Percentiles rank a stretch among this genome's conserved stretches.
phyloP scores from a whole-genome alignment of 2,113 vertebrate genomes.

The Choloepus hoffmanni region DNA sequence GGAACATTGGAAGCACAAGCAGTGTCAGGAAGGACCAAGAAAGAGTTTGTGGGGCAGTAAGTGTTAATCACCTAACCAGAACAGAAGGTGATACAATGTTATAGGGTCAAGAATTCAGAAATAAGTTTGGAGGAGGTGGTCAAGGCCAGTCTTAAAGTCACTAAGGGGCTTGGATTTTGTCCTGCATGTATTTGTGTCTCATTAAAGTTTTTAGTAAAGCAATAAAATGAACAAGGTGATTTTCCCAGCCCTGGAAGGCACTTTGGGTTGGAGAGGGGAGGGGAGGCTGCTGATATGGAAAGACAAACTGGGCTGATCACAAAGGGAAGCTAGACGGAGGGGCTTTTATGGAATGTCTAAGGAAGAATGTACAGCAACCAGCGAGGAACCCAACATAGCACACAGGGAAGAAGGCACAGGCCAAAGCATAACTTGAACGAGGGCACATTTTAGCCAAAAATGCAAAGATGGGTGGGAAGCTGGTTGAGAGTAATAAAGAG shows the following conservation, averaged over 20 bases:
- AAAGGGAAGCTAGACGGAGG: not conserved
- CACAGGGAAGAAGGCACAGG: not conserved
- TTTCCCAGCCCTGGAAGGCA: too few relatives aligned
- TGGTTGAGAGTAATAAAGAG: not conserved
- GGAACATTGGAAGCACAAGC: not conserved
- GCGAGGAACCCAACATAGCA: not conserved
- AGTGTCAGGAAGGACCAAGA: not conserved
- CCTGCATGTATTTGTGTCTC: not conserved
- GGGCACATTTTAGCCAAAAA: not conserved
- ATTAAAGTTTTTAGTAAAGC: not conserved
- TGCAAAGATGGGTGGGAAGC: not conserved
- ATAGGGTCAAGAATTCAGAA: not conserved
- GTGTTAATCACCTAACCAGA: not conserved
- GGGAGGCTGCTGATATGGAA: not conserved
- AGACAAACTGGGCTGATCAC: not conserved
- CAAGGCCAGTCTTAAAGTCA: not conserved
- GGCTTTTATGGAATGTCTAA: not conserved
- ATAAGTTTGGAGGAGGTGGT: not conserved
- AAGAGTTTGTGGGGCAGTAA: not conserved
- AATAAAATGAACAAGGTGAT: not conserved
- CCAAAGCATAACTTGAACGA: not conserved
- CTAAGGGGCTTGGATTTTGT: not conserved
- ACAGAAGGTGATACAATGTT: not conserved
- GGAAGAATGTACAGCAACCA: not conserved
- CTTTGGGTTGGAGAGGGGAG: not conserved